Evolutionary conservation across 2,888 invertebrate genomes (phyloP), one percentile per base, ranked within the genome.

Genomic region (Lypha dubia): DNA sequence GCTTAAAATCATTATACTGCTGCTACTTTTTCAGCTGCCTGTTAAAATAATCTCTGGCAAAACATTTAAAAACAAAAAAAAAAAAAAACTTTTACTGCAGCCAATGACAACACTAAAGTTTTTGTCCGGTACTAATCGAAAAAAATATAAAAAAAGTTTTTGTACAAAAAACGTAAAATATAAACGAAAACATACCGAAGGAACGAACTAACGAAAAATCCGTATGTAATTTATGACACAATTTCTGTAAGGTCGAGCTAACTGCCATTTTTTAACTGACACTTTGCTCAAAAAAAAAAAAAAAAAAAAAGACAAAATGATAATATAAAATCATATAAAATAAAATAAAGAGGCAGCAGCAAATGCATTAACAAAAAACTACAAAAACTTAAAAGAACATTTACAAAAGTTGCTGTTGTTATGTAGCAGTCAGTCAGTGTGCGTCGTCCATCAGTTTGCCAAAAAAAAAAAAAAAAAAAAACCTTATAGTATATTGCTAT

Each of bases 261-360:
- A 84, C 74, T 84, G 74, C 70, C 74, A 84, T 84, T 84, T 81
- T 83, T 79, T 84, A 84, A 84, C 73, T 79, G 74, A 84, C 81
- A 79, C 60, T 60, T 20, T 73, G 75, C 71, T 77, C 62, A 68
- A 71, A 56, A 79, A 71, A 56, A 79, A 53, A 3, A 7, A 41
- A 15, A 35, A 56, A 68, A 56, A 62, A 60, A 46, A 44, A 28
- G 28, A 28, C 5, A 28, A n/a, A n/a, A n/a, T n/a, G n/a, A n/a
- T n/a, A n/a, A n/a, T n/a, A n/a, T n/a, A n/a, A n/a, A n/a, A n/a
- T n/a, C n/a, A n/a, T n/a, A n/a, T n/a, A n/a, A n/a, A 1, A 38
- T 38, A 22, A 41, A 71, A 9, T 67, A 75, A 60, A 41, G 20
- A 3, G 24, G 13, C 35, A 49, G 22, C 20, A 74, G 13, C 44